A percentile compares a stretch with the other conserved stretches of the same genome.
Conservation (phyloP, 2,888 invertebrate genomes). For the Formica aserva region DNA sequence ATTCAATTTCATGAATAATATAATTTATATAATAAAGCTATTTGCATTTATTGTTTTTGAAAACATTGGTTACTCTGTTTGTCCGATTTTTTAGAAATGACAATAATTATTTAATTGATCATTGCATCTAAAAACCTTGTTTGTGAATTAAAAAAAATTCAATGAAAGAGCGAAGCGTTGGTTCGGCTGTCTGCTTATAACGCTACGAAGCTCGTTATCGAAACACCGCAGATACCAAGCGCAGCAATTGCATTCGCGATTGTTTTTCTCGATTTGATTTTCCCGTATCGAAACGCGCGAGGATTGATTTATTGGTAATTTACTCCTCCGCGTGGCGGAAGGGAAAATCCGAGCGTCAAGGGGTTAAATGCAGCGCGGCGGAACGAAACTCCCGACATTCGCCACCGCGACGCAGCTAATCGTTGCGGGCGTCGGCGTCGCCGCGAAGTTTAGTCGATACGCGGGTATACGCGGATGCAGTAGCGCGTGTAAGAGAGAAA, state of each 20-base stretch:
- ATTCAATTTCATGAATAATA: conserved; percentile 3
- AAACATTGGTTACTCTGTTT: neutral
- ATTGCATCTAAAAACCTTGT: neutral
- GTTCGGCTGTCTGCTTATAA: neutral
- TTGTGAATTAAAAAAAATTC: neutral
- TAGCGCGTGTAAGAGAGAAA: conserved; percentile 41
- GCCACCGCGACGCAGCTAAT: conserved; percentile 56
- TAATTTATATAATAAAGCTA: neutral
- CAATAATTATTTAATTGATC: neutral
- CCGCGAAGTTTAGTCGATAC: conserved; percentile 57
- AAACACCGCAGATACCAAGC: neutral
- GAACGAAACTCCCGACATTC: conserved; percentile 55
- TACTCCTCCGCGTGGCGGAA: conserved; percentile 28
- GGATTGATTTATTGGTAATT: conserved; percentile 52
- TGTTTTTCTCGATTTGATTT: conserved; percentile 50
- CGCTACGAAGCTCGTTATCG: conserved; percentile 7
- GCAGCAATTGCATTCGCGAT: conserved; percentile 22
- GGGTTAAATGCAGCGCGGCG: conserved; percentile 54
- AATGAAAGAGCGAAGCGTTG: neutral
- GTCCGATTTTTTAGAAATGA: neutral
- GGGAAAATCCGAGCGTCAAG: conserved; percentile 50
- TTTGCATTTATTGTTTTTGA: neutral
- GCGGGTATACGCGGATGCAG: conserved; percentile 53
- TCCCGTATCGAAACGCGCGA: conserved; percentile 32
- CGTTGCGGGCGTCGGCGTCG: conserved; percentile 57